Evolutionary conservation across 2,797 vertebrate species (phyloP).

Genomic region (Masticophis lateralis): DNA sequence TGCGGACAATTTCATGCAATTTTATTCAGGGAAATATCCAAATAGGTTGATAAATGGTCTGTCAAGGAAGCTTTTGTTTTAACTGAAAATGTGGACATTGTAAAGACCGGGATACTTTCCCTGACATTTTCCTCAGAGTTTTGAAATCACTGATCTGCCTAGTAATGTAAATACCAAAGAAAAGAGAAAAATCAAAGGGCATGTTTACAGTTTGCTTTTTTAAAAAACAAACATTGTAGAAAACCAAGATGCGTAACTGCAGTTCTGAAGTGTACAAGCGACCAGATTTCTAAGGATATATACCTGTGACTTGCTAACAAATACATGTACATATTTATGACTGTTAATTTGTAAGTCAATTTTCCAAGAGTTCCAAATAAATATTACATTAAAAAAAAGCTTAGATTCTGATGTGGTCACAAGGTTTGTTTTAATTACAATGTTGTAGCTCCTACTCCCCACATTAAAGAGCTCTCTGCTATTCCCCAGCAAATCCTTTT

Average conservation of each 20-base stretch:
- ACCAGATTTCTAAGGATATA: background rate
- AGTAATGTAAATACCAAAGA: background rate
- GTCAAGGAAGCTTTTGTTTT: slow-evolving; percentile 6
- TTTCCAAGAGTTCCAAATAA: background rate
- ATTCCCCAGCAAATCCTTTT: background rate
- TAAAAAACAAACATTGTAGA: background rate
- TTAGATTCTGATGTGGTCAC: background rate
- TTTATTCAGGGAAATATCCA: background rate
- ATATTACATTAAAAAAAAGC: background rate
- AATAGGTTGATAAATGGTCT: background rate
- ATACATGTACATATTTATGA: background rate
- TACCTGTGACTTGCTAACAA: background rate
- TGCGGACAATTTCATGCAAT: background rate
- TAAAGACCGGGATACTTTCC: background rate
- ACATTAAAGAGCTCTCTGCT: background rate
- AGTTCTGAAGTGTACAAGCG: background rate
- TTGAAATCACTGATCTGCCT: background rate
- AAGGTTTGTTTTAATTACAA: background rate
- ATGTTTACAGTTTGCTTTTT: background rate
- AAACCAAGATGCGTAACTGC: background rate
- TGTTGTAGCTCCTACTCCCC: background rate
- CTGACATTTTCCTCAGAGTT: background rate
- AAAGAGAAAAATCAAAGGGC: background rate
- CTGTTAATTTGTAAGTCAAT: background rate
- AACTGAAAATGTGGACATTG: background rate